These are phyloP conservation scores for Motacilla alba DNA, from an alignment of 2,113 vertebrate species.

Conservation along the genomic window DNA sequence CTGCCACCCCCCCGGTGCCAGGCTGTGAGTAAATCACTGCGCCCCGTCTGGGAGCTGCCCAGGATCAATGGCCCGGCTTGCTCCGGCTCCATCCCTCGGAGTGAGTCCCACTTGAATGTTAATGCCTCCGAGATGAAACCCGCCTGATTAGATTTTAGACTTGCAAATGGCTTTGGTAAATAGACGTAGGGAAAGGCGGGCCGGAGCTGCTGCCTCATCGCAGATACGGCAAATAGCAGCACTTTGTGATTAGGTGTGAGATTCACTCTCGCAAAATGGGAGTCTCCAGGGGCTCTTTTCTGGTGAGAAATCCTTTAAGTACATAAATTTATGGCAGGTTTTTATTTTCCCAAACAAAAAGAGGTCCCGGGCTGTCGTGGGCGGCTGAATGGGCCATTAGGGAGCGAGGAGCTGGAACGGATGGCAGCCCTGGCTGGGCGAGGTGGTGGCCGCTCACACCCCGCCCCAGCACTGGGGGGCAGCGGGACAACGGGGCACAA, in stretches of 20 bases:
- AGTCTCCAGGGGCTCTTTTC: slow-evolving; percentile 56
- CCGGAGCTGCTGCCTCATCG: slow-evolving; percentile 41
- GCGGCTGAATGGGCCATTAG: not conserved
- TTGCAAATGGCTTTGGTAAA: slow-evolving; percentile 69
- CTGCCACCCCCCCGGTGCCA: not conserved
- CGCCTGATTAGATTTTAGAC: slow-evolving; percentile 69
- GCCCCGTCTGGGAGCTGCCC: not conserved
- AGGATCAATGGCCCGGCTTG: accelerated
- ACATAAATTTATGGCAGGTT: slow-evolving; percentile 53
- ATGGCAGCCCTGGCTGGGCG: not conserved
- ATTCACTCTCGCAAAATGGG: slow-evolving; percentile 46
- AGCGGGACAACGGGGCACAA: accelerated
- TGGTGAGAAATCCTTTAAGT: slow-evolving; percentile 62
- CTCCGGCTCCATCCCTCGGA: not conserved
- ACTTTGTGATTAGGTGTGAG: slow-evolving; percentile 58
- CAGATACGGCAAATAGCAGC: slow-evolving; percentile 22
- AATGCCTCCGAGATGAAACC: slow-evolving; percentile 59
- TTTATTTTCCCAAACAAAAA: slow-evolving; percentile 18
- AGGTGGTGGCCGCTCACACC: not conserved
- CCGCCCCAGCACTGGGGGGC: not conserved
- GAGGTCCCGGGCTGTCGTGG: not conserved
- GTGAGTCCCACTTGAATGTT: slow-evolving; percentile 33
- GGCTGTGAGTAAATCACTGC: not conserved
- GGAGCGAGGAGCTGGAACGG: not conserved
- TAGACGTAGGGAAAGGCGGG: slow-evolving; percentile 51